phyloP scores from a whole-genome alignment of 1,140 invertebrate genomes.

The Monomorium pharaonis region DNA sequence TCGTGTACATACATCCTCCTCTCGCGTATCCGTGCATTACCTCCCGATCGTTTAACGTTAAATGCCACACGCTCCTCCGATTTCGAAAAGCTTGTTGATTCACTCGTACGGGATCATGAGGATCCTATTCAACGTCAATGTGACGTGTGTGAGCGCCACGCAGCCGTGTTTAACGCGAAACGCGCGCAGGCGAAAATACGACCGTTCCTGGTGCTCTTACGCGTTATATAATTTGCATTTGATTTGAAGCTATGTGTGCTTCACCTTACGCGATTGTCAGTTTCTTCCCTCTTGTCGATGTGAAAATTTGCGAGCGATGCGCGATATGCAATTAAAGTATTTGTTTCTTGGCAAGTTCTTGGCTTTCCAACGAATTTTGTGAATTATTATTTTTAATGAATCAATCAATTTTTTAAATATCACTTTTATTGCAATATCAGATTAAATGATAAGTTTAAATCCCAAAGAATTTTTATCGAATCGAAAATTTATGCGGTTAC shows the following conservation, averaged over 20 bases:
- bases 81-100: constrained; percentile 11
- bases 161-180: constrained; percentile 3
- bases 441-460: neutral
- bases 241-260: neutral
- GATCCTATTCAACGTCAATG: constrained; percentile 5
- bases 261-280: neutral
- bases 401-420: neutral
- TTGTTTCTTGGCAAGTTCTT: too few species aligned
- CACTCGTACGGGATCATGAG: constrained; percentile 3
- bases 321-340: neutral
- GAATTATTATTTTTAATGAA: neutral
- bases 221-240: constrained; percentile 20
- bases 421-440: neutral
- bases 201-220: neutral
- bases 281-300: neutral
- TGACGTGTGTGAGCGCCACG: neutral
- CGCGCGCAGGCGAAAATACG: neutral
- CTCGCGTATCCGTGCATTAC: neutral
- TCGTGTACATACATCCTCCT: neutral
- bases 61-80: neutral
- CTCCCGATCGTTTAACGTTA: constrained; percentile 2
- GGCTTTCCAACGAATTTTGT: too few species aligned
- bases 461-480: neutral
- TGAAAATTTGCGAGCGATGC: neutral
- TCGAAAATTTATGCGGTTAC: too few species aligned